phyloP scores from a whole-genome alignment of 1,140 invertebrate species.

The Cydia splendana region DNA sequence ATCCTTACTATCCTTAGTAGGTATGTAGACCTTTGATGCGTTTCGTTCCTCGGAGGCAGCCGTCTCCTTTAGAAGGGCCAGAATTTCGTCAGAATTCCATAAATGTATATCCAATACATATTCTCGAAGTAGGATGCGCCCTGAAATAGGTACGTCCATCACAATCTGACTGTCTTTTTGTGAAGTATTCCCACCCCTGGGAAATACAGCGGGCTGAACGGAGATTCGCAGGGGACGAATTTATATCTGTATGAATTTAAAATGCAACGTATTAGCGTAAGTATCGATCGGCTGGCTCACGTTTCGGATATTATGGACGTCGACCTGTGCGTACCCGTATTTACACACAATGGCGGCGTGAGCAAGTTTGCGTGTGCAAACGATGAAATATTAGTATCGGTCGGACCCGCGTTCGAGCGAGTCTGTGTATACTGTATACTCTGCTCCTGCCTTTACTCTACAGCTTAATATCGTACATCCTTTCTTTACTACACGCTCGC shows the following conservation, averaged over 20 bases:
- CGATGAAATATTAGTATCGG: conserved; percentile 60
- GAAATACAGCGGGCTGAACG: conserved; percentile 43
- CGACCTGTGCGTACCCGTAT: conserved; percentile 54
- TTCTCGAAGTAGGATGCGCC: conserved; percentile 44
- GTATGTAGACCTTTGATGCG: neutral
- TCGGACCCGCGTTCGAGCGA: conserved; percentile 44
- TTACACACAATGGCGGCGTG: conserved; percentile 62
- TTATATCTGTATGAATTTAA: conserved; percentile 43
- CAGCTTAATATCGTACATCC: conserved; percentile 43
- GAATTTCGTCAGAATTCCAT: conserved; percentile 43
- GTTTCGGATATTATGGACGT: conserved; percentile 56
- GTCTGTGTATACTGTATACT: conserved; percentile 47
- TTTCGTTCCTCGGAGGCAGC: neutral
- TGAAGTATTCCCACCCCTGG: conserved; percentile 46
- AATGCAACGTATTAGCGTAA: conserved; percentile 40
- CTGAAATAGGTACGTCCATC: conserved; percentile 45
- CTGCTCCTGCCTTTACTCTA: neutral
- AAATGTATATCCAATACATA: no score
- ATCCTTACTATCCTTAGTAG: no score
- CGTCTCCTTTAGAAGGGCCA: conserved; percentile 45
- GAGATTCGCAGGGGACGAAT: conserved; percentile 22
- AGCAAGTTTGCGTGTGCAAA: conserved; percentile 57
- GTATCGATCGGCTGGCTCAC: conserved; percentile 48
- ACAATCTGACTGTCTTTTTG: conserved; percentile 45
- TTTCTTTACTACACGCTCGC: conserved; percentile 44